A percentile compares a stretch with the other conserved stretches of the same genome.
These are phyloP conservation scores for Cryptophagus acutangulus DNA, from an alignment of 2,888 invertebrate genomes.

Conservation along the genomic window DNA sequence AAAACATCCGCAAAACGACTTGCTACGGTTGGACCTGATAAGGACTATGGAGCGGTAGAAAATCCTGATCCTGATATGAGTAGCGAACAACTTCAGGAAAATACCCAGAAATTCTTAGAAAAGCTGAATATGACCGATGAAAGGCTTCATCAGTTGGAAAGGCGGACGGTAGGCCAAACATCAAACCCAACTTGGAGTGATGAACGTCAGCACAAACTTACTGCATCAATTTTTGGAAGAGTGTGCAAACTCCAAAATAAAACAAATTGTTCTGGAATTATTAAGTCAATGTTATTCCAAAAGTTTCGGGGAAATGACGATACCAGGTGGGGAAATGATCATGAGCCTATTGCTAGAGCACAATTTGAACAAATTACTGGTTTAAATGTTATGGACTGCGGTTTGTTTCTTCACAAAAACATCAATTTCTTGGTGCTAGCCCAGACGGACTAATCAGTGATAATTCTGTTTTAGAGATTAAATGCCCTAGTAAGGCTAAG, in stretches of 20 bases:
- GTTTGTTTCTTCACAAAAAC: constrained; percentile 3
- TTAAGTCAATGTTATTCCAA: constrained; percentile 4
- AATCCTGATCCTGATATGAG: neutral
- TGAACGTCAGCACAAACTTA: constrained; percentile 7
- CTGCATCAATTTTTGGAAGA: constrained; percentile 9
- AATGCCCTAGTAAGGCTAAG: constrained; percentile 11
- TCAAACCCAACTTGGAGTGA: constrained; percentile 3
- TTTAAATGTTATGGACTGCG: neutral
- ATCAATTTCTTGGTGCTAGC: constrained; percentile 13
- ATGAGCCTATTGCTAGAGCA: constrained; percentile 2
- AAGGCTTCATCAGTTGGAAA: neutral
- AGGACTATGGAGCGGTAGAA: neutral
- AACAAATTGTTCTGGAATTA: neutral
- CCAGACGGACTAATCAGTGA: constrained; percentile 17
- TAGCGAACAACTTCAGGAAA: neutral
- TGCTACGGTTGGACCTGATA: neutral
- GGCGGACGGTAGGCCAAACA: constrained; percentile 2
- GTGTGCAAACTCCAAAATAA: constrained; percentile 8
- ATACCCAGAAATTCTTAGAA: neutral
- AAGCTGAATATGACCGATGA: neutral
- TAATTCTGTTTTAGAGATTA: constrained; percentile 16
- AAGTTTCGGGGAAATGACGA: constrained; percentile 1
- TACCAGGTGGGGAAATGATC: neutral
- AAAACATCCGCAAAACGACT: neutral
- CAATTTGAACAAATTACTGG: neutral